Conservation (phyloP, 2,113 vertebrate genomes). For the Archilochus colubris region DNA sequence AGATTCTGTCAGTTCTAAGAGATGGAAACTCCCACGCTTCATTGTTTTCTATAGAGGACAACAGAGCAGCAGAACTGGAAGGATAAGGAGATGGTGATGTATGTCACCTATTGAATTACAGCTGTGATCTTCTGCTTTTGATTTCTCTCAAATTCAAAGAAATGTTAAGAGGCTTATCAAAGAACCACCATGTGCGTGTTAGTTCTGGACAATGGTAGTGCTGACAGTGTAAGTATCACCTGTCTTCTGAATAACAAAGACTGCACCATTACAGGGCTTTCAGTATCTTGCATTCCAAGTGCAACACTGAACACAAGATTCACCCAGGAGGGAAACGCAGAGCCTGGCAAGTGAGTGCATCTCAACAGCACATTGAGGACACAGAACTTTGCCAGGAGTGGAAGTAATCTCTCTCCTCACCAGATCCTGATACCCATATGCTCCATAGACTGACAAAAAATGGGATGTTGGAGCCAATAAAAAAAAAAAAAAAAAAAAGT, state of each 20-base stretch:
- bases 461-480: not conserved
- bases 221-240: not conserved
- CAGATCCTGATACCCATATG: not conserved
- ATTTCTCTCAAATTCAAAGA: not conserved
- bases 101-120: not conserved
- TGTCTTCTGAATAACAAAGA: not conserved
- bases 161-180: not conserved
- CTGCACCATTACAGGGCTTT: not conserved
- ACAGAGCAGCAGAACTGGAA: not conserved
- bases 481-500: not conserved
- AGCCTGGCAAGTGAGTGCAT: not conserved
- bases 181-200: not conserved
- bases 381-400: not conserved
- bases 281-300: not conserved
- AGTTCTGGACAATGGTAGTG: not conserved
- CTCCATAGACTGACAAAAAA: not conserved
- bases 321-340: not conserved
- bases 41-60: not conserved
- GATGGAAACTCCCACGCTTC: not conserved
- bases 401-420: not conserved
- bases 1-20: not conserved
- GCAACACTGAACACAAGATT: not conserved
- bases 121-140: not conserved
- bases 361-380: not conserved
- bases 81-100: accelerated